Evolutionary conservation across 2,888 invertebrate genomes (phyloP).

Genomic region (Drosophila birchii): DNA sequence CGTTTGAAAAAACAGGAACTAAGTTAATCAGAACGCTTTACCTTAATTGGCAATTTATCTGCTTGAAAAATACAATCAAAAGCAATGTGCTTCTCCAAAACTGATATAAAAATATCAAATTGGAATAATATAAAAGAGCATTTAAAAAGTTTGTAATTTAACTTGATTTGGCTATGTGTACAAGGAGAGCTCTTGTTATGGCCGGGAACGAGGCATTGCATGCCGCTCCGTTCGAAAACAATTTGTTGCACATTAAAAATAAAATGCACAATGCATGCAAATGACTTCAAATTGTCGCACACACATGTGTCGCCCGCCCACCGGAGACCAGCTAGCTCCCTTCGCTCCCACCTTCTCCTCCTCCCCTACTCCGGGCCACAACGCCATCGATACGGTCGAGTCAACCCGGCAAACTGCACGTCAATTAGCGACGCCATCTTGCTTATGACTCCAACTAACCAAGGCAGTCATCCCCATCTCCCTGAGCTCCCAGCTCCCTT

Average conservation of each 20-base stretch:
- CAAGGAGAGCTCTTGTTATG: constrained; percentile 40
- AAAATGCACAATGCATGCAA: constrained; percentile 76
- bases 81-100: background rate
- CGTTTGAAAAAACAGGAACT: too few relatives aligned
- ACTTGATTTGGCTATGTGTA: background rate
- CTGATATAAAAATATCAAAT: background rate
- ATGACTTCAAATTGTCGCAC: constrained; percentile 77
- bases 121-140: background rate
- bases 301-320: constrained; percentile 42
- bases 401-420: constrained; percentile 62
- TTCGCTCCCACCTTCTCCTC: background rate
- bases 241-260: constrained; percentile 78
- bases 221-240: constrained; percentile 78
- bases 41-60: too few relatives aligned
- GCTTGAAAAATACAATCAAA: too few relatives aligned
- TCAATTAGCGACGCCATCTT: constrained; percentile 76
- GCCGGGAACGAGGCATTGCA: constrained; percentile 64
- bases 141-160: background rate
- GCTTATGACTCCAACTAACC: constrained; percentile 59
- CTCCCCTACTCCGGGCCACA: background rate
- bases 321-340: constrained; percentile 1
- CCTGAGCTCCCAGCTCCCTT: background rate
- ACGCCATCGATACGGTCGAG: constrained; percentile 61
- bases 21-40: too few relatives aligned
- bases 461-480: constrained; percentile 32